These are phyloP conservation scores for Eriocheir sinensis DNA, from an alignment of 1,140 invertebrate species.

Conservation along the genomic window DNA sequence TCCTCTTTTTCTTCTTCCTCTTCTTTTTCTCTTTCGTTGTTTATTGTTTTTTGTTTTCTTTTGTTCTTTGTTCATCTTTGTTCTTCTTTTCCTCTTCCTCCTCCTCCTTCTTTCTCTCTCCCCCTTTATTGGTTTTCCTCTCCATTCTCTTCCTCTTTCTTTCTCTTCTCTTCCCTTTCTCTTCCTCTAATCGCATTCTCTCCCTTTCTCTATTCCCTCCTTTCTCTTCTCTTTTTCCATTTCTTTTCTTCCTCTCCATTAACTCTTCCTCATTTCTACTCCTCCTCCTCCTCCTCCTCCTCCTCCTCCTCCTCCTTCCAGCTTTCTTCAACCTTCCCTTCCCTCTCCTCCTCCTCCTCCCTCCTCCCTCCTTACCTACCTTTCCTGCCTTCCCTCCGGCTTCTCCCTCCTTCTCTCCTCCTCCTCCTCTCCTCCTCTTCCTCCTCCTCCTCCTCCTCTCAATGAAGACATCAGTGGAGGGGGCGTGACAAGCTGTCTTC, in stretches of 20 bases:
- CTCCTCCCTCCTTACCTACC: not conserved
- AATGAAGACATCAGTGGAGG: slow-evolving; percentile 14
- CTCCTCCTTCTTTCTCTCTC: not conserved
- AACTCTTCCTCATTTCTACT: no score
- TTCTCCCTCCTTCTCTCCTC: not conserved
- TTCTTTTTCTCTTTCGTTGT: not conserved
- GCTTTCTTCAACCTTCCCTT: no score
- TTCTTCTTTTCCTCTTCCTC: not conserved
- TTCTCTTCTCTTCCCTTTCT: no score
- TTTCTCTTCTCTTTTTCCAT: no score
- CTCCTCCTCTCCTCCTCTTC: not conserved
- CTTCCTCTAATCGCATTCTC: no score
- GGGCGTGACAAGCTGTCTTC: not conserved
- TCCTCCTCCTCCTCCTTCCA: no score
- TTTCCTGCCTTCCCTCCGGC: not conserved
- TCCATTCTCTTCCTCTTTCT: not conserved
- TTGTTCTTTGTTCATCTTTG: not conserved
- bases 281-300: slow-evolving; percentile 6
- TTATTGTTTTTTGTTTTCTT: not conserved
- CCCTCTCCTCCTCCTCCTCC: not conserved
- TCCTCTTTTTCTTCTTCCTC: no score
- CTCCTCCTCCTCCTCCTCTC: not conserved
- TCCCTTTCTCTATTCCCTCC: no score
- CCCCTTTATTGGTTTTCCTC: not conserved
- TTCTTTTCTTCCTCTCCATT: no score